These are phyloP conservation scores for Atrina japonica DNA, from an alignment of 2,888 invertebrate genomes.

Conservation along the genomic window DNA sequence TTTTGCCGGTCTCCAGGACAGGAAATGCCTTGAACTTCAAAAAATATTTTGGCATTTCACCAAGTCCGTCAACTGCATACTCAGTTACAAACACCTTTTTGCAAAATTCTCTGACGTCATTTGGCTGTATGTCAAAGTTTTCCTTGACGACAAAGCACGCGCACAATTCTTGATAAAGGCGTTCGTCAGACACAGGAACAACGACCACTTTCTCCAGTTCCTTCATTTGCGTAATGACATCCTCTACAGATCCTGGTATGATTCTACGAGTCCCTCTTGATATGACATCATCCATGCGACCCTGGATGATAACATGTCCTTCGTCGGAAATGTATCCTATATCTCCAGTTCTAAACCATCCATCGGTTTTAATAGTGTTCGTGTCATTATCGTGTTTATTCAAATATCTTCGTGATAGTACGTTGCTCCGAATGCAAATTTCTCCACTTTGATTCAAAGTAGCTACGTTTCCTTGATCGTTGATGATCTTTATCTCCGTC, in stretches of 20 bases:
- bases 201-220: background rate
- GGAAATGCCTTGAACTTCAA: conserved; percentile 19
- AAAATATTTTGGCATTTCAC: conserved; percentile 24
- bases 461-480: conserved; percentile 2
- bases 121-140: background rate
- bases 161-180: conserved; percentile 32
- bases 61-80: conserved; percentile 14
- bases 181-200: conserved; percentile 22
- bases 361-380: too few species aligned
- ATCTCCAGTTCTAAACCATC: conserved; percentile 29
- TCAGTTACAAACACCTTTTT: background rate
- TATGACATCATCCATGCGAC: conserved; percentile 31
- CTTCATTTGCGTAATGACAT: conserved; percentile 13
- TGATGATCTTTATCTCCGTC: conserved; percentile 21
- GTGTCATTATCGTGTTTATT: conserved; percentile 7
- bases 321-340: conserved; percentile 10
- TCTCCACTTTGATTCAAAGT: conserved; percentile 2
- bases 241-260: conserved; percentile 20
- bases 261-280: conserved; percentile 32
- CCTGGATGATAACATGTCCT: conserved; percentile 17
- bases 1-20: conserved; percentile 1
- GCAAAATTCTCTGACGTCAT: conserved; percentile 22
- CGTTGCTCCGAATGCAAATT: conserved; percentile 12
- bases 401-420: conserved; percentile 19
- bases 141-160: conserved; percentile 10